phyloP scores from a whole-genome alignment of 2,113 vertebrate genomes.

The Tonatia bakeri region DNA sequence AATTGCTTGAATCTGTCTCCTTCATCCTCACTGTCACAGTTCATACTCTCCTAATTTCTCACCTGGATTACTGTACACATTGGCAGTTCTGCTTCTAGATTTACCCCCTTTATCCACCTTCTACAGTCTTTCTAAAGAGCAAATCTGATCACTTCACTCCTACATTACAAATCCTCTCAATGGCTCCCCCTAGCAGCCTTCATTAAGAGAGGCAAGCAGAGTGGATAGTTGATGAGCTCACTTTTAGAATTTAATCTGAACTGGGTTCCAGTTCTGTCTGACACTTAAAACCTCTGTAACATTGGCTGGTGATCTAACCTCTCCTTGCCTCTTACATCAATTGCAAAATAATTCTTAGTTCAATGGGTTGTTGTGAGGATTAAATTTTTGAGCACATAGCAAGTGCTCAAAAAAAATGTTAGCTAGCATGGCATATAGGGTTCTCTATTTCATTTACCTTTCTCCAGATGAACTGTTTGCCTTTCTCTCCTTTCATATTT shows the following conservation, averaged over 20 bases:
- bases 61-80: not conserved
- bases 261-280: not conserved
- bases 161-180: conserved; percentile 63
- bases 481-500: not conserved
- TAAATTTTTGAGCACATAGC: not conserved
- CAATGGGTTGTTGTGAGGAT: not conserved
- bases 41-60: not conserved
- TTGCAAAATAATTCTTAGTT: not conserved
- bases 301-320: not conserved
- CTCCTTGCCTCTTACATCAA: not conserved
- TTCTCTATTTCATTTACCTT: not conserved
- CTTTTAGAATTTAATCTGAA: not conserved
- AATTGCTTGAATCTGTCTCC: not conserved
- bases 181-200: conserved; percentile 70
- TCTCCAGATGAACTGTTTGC: not conserved
- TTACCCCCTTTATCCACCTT: not conserved
- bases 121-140: conserved; percentile 29
- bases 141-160: conserved; percentile 39
- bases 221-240: not conserved
- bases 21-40: not conserved
- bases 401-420: not conserved
- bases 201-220: conserved; percentile 45
- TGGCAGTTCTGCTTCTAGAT: not conserved
- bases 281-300: not conserved
- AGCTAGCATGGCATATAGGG: not conserved